A percentile compares a stretch with the other conserved stretches of the same genome.
These are phyloP conservation scores for Drosophila vallismaia DNA, from an alignment of 2,888 invertebrate genomes.

Conservation along the genomic window DNA sequence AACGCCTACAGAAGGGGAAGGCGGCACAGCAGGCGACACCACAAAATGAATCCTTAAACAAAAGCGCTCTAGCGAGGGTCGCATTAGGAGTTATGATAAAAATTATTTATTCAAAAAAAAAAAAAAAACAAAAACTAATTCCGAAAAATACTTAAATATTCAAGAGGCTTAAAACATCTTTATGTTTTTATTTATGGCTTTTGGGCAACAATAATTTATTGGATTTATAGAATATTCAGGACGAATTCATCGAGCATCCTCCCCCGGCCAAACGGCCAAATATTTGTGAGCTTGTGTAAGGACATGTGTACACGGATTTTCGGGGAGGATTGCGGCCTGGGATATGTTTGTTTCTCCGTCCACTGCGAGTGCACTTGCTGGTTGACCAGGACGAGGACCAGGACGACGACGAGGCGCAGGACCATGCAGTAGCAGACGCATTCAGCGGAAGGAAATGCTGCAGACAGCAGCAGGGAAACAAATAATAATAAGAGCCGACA, in stretches of 20 bases:
- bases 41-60: constrained; percentile 26
- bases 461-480: constrained; percentile 46
- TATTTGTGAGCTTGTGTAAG: constrained; percentile 36
- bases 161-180: not conserved
- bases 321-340: constrained; percentile 23
- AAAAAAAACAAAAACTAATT: no score
- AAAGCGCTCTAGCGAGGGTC: constrained; percentile 23
- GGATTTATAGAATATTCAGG: not conserved
- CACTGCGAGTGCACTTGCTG: constrained; percentile 35
- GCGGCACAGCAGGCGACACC: constrained; percentile 9
- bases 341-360: constrained; percentile 24
- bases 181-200: not conserved
- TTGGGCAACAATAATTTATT: not conserved
- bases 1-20: constrained; percentile 45
- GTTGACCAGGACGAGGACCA: constrained; percentile 36
- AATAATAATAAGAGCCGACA: constrained; percentile 53
- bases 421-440: constrained; percentile 11
- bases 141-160: no score
- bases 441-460: constrained; percentile 50
- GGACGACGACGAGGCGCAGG: constrained; percentile 4
- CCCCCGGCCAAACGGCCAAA: constrained; percentile 7
- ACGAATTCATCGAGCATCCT: constrained; percentile 10
- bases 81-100: not conserved
- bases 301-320: constrained; percentile 41
- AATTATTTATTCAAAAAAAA: no score